A percentile compares a stretch with the other conserved stretches of the same genome.
Evolutionary conservation across 2,888 invertebrate genomes (phyloP).

Genomic region (Eulithis prunata): DNA sequence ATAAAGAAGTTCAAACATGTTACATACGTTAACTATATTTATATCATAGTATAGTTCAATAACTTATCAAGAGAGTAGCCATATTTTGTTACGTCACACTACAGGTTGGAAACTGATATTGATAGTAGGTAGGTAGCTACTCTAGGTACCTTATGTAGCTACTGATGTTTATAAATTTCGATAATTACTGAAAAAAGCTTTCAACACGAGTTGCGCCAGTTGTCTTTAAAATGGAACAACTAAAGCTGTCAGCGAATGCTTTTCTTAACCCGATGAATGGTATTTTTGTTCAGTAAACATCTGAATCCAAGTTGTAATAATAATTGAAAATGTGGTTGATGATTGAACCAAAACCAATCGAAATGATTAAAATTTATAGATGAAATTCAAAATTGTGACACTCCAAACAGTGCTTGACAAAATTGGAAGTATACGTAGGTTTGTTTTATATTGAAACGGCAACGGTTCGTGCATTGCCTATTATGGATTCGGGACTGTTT

Average conservation of each 20-base stretch:
- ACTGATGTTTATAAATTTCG: conserved; percentile 3
- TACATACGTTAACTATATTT: no score
- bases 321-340: conserved; percentile 9
- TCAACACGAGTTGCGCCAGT: conserved; percentile 33
- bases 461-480: conserved; percentile 71
- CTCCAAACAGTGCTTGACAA: conserved; percentile 37
- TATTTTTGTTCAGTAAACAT: conserved; percentile 38
- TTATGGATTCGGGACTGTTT: conserved; percentile 65
- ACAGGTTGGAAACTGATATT: neutral
- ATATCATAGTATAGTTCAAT: no score
- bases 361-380: conserved; percentile 6
- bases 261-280: conserved; percentile 38
- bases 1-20: no score
- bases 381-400: conserved; percentile 18
- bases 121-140: neutral
- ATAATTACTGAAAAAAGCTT: conserved; percentile 31
- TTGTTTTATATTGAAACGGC: conserved; percentile 56
- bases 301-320: conserved; percentile 19
- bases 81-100: neutral
- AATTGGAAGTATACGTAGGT: conserved; percentile 64
- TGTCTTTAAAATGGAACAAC: conserved; percentile 39
- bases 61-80: neutral
- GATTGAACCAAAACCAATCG: conserved; percentile 4
- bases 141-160: neutral
- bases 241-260: conserved; percentile 38